These are phyloP conservation scores for Kuschelorhynchus macadamiae DNA, from an alignment of 2,888 invertebrate genomes.

Conservation along the genomic window DNA sequence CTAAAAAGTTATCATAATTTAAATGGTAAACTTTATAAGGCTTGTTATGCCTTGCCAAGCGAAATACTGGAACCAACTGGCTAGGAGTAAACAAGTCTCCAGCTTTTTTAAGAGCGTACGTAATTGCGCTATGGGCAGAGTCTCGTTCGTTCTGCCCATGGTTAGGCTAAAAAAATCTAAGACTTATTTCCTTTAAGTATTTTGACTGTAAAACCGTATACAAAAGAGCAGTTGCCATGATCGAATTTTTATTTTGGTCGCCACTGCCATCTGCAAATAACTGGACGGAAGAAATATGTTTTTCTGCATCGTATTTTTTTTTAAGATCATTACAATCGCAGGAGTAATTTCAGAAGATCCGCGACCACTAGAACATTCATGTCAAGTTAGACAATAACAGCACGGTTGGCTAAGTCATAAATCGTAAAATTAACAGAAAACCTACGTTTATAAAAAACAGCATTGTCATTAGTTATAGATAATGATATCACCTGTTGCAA, in stretches of 20 bases:
- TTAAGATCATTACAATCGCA: constrained; percentile 1
- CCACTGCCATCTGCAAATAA: constrained; percentile 33
- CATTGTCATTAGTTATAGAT: not conserved
- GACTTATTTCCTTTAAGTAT: constrained; percentile 13
- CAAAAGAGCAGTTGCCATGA: constrained; percentile 20
- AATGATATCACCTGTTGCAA: constrained; percentile 32
- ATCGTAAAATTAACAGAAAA: constrained; percentile 29
- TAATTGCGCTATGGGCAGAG: constrained; percentile 17
- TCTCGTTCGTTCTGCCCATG: constrained; percentile 26
- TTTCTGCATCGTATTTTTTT: constrained; percentile 13
- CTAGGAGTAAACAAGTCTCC: constrained; percentile 17
- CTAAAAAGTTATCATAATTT: constrained; percentile 12
- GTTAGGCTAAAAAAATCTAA: constrained; percentile 22
- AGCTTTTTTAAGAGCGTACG: constrained; percentile 24
- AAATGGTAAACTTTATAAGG: constrained; percentile 18
- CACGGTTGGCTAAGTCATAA: constrained; percentile 16
- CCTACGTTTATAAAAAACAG: constrained; percentile 16
- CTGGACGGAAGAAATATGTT: not conserved
- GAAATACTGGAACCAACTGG: constrained; percentile 21
- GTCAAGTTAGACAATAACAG: constrained; percentile 26
- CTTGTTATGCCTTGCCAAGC: constrained; percentile 17
- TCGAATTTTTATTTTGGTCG: constrained; percentile 25
- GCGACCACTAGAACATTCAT: constrained; percentile 15
- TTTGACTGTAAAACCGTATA: constrained; percentile 15
- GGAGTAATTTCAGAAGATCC: constrained; percentile 25